Conservation (phyloP, 2,888 invertebrate species). For the Cataglyphis rosenhaueri region DNA sequence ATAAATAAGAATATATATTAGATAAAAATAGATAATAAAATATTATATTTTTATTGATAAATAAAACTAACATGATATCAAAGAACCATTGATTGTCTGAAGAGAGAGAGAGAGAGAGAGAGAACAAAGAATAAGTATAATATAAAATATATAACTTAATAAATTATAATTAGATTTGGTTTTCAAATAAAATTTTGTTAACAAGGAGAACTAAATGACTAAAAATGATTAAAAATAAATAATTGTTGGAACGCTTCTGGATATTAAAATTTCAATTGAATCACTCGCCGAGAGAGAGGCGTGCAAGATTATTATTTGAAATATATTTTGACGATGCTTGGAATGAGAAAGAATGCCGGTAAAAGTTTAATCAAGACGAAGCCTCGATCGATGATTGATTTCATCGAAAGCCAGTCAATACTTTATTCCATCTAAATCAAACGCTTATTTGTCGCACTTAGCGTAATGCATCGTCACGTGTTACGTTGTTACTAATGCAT, state of each 20-base stretch:
- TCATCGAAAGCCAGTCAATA: neutral
- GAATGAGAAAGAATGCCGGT: neutral
- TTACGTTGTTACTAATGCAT: neutral
- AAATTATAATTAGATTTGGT: neutral
- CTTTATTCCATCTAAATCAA: neutral
- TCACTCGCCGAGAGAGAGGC: neutral
- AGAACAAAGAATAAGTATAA: neutral
- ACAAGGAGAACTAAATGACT: neutral
- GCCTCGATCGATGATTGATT: neutral
- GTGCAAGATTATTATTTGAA: neutral
- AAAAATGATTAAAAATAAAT: neutral
- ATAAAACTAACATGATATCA: neutral
- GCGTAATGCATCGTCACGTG: neutral
- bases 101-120: too few relatives aligned
- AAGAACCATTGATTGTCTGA: neutral
- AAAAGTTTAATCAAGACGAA: slow-evolving; percentile 17
- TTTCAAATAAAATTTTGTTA: neutral
- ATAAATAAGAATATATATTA: neutral
- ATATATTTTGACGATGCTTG: neutral
- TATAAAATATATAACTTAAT: neutral
- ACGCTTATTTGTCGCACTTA: slow-evolving; percentile 3
- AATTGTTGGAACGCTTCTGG: neutral
- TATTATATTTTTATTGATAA: too few relatives aligned
- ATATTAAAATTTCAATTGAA: slow-evolving; percentile 16
- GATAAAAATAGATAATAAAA: neutral